A percentile compares a stretch with the other conserved stretches of the same genome.
These are phyloP conservation scores for Chydorus sphaericus DNA, from an alignment of 2,888 invertebrate species.

Conservation along the genomic window DNA sequence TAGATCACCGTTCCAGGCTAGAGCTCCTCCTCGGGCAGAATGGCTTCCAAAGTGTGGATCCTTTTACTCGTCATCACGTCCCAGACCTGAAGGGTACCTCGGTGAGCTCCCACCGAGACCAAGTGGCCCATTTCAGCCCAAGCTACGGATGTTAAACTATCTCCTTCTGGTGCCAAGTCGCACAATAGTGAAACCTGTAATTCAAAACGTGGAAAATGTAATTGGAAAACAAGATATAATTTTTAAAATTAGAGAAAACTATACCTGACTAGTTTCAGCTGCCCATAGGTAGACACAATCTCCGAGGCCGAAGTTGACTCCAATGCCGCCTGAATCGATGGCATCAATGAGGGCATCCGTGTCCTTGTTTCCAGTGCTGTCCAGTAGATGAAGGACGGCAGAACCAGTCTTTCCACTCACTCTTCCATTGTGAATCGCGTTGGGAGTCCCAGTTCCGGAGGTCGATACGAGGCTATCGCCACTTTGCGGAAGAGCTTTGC, in stretches of 20 bases:
- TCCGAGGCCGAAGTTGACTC: slow-evolving; percentile 94
- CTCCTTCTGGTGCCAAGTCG: slow-evolving; percentile 82
- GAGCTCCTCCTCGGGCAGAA: slow-evolving; percentile 77
- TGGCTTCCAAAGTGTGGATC: slow-evolving; percentile 79
- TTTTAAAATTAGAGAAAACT: background rate
- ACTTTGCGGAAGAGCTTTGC: slow-evolving; percentile 65
- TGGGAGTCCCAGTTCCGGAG: slow-evolving; percentile 12
- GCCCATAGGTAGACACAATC: slow-evolving; percentile 98
- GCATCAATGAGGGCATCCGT: slow-evolving; percentile 94
- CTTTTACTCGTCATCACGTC: slow-evolving; percentile 88
- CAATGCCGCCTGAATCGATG: slow-evolving; percentile 85
- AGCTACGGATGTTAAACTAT: slow-evolving; percentile 93
- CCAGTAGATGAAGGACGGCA: slow-evolving; percentile 55
- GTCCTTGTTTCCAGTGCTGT: slow-evolving; percentile 83
- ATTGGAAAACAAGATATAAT: slow-evolving; percentile 14
- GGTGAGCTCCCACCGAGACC: slow-evolving; percentile 95
- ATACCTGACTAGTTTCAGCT: slow-evolving; percentile 88
- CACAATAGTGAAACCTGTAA: slow-evolving; percentile 68
- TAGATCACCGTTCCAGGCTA: slow-evolving; percentile 96
- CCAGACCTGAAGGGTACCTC: slow-evolving; percentile 95
- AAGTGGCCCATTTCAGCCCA: slow-evolving; percentile 93
- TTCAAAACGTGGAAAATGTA: slow-evolving; percentile 15
- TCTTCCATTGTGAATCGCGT: background rate
- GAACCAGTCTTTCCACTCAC: slow-evolving; percentile 20
- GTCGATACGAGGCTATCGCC: slow-evolving; percentile 25